Percentiles rank a stretch among this genome's conserved stretches.
phyloP scores from a whole-genome alignment of 2,797 vertebrate species.

The Aselliscus stoliczkanus region DNA sequence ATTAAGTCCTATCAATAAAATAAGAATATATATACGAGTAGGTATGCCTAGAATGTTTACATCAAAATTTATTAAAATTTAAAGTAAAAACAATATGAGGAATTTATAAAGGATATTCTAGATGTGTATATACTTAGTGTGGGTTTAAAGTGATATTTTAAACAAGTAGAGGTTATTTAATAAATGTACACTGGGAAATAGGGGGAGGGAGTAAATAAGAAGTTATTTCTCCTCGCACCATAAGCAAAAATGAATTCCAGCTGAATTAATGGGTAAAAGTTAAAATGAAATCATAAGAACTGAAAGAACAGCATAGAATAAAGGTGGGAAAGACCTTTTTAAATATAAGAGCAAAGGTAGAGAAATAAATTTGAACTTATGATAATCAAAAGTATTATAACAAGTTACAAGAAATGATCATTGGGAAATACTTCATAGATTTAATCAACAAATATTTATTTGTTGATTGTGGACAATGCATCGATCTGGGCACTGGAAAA shows the following conservation, averaged over 20 bases:
- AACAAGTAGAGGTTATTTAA: neutral
- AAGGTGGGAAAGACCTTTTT: neutral
- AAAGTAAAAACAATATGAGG: neutral
- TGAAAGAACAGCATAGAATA: neutral
- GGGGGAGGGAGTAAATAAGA: neutral
- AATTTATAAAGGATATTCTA: neutral
- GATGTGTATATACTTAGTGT: neutral
- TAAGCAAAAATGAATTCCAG: neutral
- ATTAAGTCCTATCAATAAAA: neutral
- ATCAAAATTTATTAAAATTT: constrained; percentile 29
- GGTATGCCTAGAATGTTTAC: neutral
- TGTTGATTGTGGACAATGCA: neutral
- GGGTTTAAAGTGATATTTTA: neutral
- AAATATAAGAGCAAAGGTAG: neutral
- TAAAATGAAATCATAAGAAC: neutral
- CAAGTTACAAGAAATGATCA: neutral
- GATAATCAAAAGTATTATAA: neutral
- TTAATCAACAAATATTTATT: neutral
- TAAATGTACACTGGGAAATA: neutral
- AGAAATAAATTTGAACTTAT: neutral
- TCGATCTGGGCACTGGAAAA: neutral
- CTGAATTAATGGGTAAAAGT: neutral
- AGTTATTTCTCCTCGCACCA: neutral
- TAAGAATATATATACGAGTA: neutral
- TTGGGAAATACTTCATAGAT: neutral